Conservation (phyloP, 1,140 invertebrate genomes). For the Liolophura sinensis region DNA sequence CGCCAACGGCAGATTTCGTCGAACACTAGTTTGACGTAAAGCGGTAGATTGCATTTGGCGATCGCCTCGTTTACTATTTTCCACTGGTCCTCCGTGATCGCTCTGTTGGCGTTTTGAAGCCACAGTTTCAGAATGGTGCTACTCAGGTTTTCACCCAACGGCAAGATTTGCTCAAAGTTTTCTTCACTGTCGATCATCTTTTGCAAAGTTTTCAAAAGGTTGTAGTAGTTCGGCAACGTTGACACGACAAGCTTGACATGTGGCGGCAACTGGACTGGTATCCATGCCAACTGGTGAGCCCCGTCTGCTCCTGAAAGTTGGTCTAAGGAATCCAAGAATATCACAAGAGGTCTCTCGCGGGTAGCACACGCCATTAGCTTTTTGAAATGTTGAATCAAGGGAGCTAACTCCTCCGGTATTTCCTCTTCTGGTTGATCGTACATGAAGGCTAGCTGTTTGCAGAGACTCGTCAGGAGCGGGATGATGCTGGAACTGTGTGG, state of each 20-base stretch:
- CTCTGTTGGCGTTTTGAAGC: slow-evolving; percentile 90
- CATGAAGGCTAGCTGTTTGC: slow-evolving; percentile 94
- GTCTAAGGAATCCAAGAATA: slow-evolving; percentile 58
- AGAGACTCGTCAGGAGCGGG: slow-evolving; percentile 92
- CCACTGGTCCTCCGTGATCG: slow-evolving; percentile 82
- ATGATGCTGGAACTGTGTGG: slow-evolving; percentile 94
- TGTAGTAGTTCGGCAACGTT: slow-evolving; percentile 53
- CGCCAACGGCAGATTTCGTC: slow-evolving; percentile 93
- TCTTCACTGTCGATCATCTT: slow-evolving; percentile 89
- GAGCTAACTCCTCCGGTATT: slow-evolving; percentile 94
- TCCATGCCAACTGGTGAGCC: slow-evolving; percentile 94
- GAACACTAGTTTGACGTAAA: slow-evolving; percentile 93
- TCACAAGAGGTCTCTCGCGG: slow-evolving; percentile 58
- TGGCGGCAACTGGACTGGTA: slow-evolving; percentile 85
- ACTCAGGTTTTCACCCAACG: slow-evolving; percentile 75
- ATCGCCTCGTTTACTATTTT: slow-evolving; percentile 88
- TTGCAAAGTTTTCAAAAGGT: slow-evolving; percentile 63
- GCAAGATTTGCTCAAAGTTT: slow-evolving; percentile 73
- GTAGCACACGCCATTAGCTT: slow-evolving; percentile 69
- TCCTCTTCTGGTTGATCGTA: slow-evolving; percentile 89
- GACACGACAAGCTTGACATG: slow-evolving; percentile 89
- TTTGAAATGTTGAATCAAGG: slow-evolving; percentile 94
- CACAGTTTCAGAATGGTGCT: slow-evolving; percentile 93
- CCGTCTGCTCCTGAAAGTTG: slow-evolving; percentile 87
- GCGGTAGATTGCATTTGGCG: slow-evolving; percentile 90